Evolutionary conservation across 2,888 invertebrate genomes (phyloP), one percentile per base, ranked within the genome.

Genomic region (Nemotelus pantherinus): DNA sequence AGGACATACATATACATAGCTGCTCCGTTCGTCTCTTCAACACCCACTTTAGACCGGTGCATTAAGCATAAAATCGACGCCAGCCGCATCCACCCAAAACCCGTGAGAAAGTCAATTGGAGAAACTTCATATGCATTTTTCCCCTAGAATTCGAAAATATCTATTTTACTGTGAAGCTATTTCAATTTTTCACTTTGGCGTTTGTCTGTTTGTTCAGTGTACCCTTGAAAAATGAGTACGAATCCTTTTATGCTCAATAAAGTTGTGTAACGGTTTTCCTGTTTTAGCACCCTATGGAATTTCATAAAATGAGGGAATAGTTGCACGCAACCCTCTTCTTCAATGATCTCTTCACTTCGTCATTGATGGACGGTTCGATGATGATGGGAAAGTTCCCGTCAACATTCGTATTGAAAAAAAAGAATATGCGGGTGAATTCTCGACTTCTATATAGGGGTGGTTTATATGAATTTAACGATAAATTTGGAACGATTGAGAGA

Each of bases 31-130:
- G 25, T 25, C 25, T 1, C 25, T 25, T 25, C 25, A 25, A 25
- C 25, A 25, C 25, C 25, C 25, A 25, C 25, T 25, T 25, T 25
- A 25, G 25, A 25, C 25, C 25, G 25, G 25, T 25, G 25, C 25
- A 25, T 25, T 25, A 25, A 25, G 25, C 10, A 57, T 57, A 25
- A 25, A 25, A 57, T 10, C 25, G 25, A 57, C 25, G 57, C 10
- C 10, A 9, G 53, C 25, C 3, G 68, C 68, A 68, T 53, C 68
- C 68, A 53, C 68, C 41, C 41, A 39, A 25, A 7, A 68, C 68
- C 68, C 53, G 68, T 48, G 68, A 68, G 68, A 68, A 68, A 68
- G 68, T 68, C 68, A 68, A 68, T 50, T 68, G 68, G 53, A 48
- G 53, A 48, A 68, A 50, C 5, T 44, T 7, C 5, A 65, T 45